A percentile compares a stretch with the other conserved stretches of the same genome.
Conservation (phyloP, 2,888 invertebrate species). For the Hirudinaria manillensis region DNA sequence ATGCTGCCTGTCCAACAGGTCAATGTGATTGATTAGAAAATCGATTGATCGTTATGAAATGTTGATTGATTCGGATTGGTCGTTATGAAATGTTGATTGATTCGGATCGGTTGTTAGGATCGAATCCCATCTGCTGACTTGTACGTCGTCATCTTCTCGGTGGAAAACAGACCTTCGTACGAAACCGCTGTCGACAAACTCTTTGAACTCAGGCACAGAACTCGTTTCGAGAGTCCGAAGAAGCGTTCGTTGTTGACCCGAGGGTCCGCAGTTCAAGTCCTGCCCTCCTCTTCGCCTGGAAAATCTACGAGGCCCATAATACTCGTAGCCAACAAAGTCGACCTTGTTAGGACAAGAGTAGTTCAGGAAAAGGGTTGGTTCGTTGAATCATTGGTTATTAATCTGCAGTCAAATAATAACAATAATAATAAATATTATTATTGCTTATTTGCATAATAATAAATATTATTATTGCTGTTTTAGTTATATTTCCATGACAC, state of each 20-base stretch:
- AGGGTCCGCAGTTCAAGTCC: not conserved
- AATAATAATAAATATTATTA: constrained; percentile 28
- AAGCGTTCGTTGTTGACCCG: not conserved
- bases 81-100: too few relatives aligned
- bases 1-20: too few relatives aligned
- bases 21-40: too few relatives aligned
- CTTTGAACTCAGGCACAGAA: constrained; percentile 31
- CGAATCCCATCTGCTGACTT: not conserved
- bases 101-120: not conserved
- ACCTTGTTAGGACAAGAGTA: constrained; percentile 35
- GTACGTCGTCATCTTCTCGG: constrained; percentile 37
- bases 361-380: constrained; percentile 16
- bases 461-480: too few relatives aligned
- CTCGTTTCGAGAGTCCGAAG: constrained; percentile 2
- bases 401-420: constrained; percentile 15
- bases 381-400: constrained; percentile 5
- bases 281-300: not conserved
- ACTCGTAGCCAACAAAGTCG: constrained; percentile 39
- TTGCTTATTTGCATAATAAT: constrained; percentile 34
- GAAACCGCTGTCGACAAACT: constrained; percentile 36
- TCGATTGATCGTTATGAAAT: too few relatives aligned
- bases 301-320: constrained; percentile 28
- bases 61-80: too few relatives aligned
- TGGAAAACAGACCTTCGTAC: constrained; percentile 37
- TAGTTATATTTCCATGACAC: too few relatives aligned